Evolutionary conservation across 2,113 vertebrate genomes (phyloP).

Genomic region (Thomomys bottae): DNA sequence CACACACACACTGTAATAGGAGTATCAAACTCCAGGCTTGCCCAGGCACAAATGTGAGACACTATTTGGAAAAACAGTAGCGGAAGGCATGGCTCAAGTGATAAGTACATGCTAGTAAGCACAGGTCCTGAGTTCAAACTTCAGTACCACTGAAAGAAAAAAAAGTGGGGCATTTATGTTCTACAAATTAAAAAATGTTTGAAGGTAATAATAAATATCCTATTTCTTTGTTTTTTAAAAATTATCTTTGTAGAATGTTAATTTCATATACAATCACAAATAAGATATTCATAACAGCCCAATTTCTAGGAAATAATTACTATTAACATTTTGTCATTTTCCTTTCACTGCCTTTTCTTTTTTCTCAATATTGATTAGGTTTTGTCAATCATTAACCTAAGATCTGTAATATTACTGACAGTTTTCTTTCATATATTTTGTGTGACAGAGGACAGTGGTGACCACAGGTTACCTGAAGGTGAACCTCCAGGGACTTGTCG

Average conservation of each 20-base stretch:
- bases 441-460: background rate
- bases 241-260: slow-evolving; percentile 18
- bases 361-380: background rate
- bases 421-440: background rate
- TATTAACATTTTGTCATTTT: background rate
- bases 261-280: background rate
- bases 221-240: background rate
- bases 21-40: too few relatives aligned
- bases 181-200: slow-evolving; percentile 9
- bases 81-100: too few relatives aligned
- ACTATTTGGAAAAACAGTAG: too few relatives aligned
- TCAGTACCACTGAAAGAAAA: too few relatives aligned
- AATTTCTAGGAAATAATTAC: slow-evolving; percentile 29
- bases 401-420: background rate
- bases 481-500: slow-evolving; percentile 90
- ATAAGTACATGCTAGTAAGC: too few relatives aligned
- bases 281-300: slow-evolving; percentile 35
- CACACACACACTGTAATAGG: too few relatives aligned
- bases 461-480: slow-evolving; percentile 87
- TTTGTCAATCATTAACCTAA: background rate
- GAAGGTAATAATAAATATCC: slow-evolving; percentile 34
- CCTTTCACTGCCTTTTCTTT: background rate
- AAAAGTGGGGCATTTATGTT: background rate
- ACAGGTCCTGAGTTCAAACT: too few relatives aligned
- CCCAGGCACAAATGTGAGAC: too few relatives aligned